Conservation (phyloP, 2,888 invertebrate species). For the Hermodice carunculata region DNA sequence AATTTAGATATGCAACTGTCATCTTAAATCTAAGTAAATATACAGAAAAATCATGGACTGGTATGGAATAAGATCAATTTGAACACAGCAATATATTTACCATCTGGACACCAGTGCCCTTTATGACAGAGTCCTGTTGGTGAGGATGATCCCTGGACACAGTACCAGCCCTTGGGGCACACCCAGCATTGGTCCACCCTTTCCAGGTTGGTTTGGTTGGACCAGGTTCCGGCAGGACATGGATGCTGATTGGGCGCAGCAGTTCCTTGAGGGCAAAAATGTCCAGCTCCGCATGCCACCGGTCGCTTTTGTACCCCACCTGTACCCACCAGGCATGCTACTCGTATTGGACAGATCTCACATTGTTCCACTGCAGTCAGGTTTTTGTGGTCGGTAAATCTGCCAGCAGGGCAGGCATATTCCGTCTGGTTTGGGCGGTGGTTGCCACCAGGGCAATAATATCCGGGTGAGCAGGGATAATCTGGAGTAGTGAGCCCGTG, state of each 20-base stretch:
- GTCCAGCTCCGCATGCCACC: conserved; percentile 58
- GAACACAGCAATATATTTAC: conserved; percentile 46
- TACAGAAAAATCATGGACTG: no score
- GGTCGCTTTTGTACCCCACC: conserved; percentile 64
- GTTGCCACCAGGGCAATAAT: conserved; percentile 65
- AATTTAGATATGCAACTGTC: no score
- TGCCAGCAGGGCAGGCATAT: conserved; percentile 63
- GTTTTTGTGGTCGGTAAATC: conserved; percentile 60
- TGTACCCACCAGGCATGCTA: conserved; percentile 59
- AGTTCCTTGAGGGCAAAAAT: conserved; percentile 63
- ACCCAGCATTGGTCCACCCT: conserved; percentile 54
- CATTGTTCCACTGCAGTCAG: conserved; percentile 61
- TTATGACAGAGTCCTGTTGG: conserved; percentile 55
- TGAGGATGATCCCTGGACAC: conserved; percentile 54
- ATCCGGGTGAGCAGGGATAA: conserved; percentile 60
- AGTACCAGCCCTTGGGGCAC: conserved; percentile 62
- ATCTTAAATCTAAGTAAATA: no score
- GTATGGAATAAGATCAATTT: not conserved
- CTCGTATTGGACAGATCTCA: conserved; percentile 48
- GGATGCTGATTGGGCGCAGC: conserved; percentile 54
- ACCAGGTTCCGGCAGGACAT: conserved; percentile 63
- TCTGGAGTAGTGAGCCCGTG: conserved; percentile 55
- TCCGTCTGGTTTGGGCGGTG: conserved; percentile 56
- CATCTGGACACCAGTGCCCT: conserved; percentile 64
- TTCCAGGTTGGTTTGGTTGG: conserved; percentile 60